Percentiles rank a stretch among this genome's conserved stretches.
These are phyloP conservation scores for Psilopsiagon aurifrons DNA, from an alignment of 2,113 vertebrate species.

Conservation along the genomic window DNA sequence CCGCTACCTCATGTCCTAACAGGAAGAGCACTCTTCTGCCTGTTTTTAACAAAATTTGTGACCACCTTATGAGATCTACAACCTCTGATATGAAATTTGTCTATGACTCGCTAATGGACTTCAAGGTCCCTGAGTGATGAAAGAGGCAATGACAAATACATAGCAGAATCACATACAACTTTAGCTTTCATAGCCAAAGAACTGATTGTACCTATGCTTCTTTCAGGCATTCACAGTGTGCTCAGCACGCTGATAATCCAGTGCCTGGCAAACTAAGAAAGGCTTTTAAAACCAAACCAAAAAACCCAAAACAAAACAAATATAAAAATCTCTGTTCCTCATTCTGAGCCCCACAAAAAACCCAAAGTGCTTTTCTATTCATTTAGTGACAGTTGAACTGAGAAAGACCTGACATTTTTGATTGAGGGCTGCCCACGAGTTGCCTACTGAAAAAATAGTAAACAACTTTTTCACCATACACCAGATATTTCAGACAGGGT, in stretches of 20 bases:
- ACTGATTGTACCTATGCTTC: background rate
- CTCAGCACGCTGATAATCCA: background rate
- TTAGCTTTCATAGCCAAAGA: background rate
- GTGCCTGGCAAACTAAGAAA: background rate
- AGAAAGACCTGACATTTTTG: background rate
- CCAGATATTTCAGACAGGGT: background rate
- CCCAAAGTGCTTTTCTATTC: background rate
- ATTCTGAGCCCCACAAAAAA: background rate
- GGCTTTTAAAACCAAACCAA: background rate
- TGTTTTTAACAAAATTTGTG: background rate
- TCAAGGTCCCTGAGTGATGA: background rate
- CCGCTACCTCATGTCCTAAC: rapidly evolving
- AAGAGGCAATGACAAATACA: background rate
- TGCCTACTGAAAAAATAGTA: background rate
- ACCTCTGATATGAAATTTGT: background rate
- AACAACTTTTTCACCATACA: background rate
- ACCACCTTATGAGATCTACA: background rate
- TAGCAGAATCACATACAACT: background rate
- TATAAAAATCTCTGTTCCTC: background rate
- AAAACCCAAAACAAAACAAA: background rate
- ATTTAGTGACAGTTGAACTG: background rate
- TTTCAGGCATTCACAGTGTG: background rate
- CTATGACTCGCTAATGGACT: background rate
- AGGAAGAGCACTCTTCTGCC: rapidly evolving
- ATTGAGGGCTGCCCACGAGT: background rate